These are phyloP conservation scores for Drosophila prolongata DNA, from an alignment of 2,888 invertebrate species.

Conservation along the genomic window DNA sequence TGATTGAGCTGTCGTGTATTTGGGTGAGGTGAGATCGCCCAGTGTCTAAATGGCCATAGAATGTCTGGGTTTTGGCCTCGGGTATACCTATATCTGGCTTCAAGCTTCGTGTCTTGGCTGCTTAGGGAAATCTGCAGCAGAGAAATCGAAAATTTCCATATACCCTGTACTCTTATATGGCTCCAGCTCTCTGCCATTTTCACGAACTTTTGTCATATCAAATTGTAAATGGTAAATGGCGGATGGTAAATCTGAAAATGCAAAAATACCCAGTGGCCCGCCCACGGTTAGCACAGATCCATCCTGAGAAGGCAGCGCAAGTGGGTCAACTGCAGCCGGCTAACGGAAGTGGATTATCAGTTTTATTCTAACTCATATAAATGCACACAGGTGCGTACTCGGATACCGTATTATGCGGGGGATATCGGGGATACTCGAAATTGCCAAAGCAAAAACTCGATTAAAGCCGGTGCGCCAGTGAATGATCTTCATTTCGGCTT, in stretches of 20 bases:
- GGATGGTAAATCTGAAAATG: slow-evolving; percentile 13
- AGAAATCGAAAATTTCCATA: slow-evolving; percentile 61
- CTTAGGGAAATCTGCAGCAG: slow-evolving; percentile 48
- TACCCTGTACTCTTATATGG: slow-evolving; percentile 54
- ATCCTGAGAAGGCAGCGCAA: slow-evolving; percentile 37
- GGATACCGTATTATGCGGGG: slow-evolving; percentile 19
- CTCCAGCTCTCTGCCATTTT: slow-evolving; percentile 48
- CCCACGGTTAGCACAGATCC: slow-evolving; percentile 43
- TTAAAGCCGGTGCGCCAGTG: slow-evolving; percentile 29
- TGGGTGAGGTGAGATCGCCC: slow-evolving; percentile 70
- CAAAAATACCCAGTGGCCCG: slow-evolving; percentile 37
- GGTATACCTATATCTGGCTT: slow-evolving; percentile 46
- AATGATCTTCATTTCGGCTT: slow-evolving; percentile 43
- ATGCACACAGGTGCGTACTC: slow-evolving; percentile 45
- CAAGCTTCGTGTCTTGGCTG: slow-evolving; percentile 56
- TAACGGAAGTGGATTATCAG: slow-evolving; percentile 55
- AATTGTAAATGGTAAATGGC: slow-evolving; percentile 4
- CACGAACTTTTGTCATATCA: slow-evolving; percentile 57
- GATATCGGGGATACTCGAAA: slow-evolving; percentile 20
- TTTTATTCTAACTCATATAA: slow-evolving; percentile 44
- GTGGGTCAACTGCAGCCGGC: slow-evolving; percentile 58
- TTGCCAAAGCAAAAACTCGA: slow-evolving; percentile 34
- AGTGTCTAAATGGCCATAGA: slow-evolving; percentile 59
- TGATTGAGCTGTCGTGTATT: slow-evolving; percentile 79
- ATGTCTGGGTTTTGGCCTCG: slow-evolving; percentile 4